Percentiles rank a stretch among this genome's conserved stretches.
These are phyloP conservation scores for Gymnosoma rotundatum DNA, from an alignment of 2,888 invertebrate species.

Conservation along the genomic window DNA sequence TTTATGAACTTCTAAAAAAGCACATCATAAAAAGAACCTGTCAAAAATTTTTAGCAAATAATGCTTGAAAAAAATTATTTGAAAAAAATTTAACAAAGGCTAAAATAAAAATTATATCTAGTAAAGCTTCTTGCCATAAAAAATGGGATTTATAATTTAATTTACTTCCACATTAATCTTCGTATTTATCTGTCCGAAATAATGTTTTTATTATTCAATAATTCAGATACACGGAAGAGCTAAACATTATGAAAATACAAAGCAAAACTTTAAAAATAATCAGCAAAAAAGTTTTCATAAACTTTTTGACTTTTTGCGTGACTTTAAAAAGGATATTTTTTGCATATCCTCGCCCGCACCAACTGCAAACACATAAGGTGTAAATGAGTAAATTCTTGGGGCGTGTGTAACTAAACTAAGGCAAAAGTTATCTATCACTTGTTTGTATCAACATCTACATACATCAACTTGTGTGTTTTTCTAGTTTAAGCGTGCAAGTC, in stretches of 20 bases:
- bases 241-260: background rate
- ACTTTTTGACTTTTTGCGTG: constrained; percentile 60
- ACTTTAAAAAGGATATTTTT: constrained; percentile 43
- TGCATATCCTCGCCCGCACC: background rate
- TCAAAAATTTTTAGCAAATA: too few relatives aligned
- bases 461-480: background rate
- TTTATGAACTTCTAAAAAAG: too few relatives aligned
- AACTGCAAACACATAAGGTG: constrained; percentile 35
- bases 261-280: background rate
- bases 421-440: constrained; percentile 23
- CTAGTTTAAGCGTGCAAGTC: background rate
- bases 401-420: constrained; percentile 1
- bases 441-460: background rate
- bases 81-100: too few relatives aligned
- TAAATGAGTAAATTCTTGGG: constrained; percentile 32
- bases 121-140: too few relatives aligned
- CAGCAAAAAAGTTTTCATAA: constrained; percentile 9
- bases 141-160: too few relatives aligned
- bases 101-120: too few relatives aligned
- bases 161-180: too few relatives aligned
- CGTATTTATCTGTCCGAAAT: too few relatives aligned
- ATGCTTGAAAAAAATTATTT: too few relatives aligned
- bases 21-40: too few relatives aligned
- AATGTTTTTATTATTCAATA: too few relatives aligned
- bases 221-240: too few relatives aligned